Evolutionary conservation across 1,140 invertebrate species (phyloP), one percentile per base, ranked within the genome.

Genomic region (Zaprionus lachaisei): DNA sequence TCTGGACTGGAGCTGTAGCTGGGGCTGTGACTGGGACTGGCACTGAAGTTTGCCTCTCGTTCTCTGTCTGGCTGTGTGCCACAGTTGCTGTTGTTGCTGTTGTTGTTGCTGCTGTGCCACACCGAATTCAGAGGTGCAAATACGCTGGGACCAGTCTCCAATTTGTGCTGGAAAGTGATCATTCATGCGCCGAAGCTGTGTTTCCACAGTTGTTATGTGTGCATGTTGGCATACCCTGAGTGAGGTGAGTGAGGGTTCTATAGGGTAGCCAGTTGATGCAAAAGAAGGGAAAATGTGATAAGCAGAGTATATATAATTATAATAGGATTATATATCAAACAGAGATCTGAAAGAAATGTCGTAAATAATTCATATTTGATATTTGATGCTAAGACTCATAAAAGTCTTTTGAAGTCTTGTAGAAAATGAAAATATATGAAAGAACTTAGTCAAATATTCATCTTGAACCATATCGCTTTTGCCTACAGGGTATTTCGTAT

Each of bases 41-140:
- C 4, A 49, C 47, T 49, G n/a, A 1, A 49, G 72, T 75, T 34
- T 34, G 31, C 9, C 9, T 34, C 75, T 72, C 38, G 49, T 22
- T 58, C 57, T 80, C 22, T 60, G 66, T 71, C 69, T 47, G 49
- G 20, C 12, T 68, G 57, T 78, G 22, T 49, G 17, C 28, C 20
- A 55, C 15, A 56, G 56, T 22, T 47, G 57, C 41, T 24, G 56
- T 17, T 49, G 56, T 22, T 47, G 57, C 41, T 24, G 56, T 17
- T 49, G 74, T 12, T 41, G 26, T 12, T 58, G 55, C 54, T 67
- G 57, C 57, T 68, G 67, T 82, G 87, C 83, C 87, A 91, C 87
- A 91, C 87, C 83, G 87, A 91, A 91, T 91, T 91, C 83, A 71
- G 83, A 91, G 87, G 87, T 91, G 87, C 87, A 91, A 91, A 91